phyloP scores from a whole-genome alignment of 2,113 vertebrate genomes.

The Copsychus sechellarum region DNA sequence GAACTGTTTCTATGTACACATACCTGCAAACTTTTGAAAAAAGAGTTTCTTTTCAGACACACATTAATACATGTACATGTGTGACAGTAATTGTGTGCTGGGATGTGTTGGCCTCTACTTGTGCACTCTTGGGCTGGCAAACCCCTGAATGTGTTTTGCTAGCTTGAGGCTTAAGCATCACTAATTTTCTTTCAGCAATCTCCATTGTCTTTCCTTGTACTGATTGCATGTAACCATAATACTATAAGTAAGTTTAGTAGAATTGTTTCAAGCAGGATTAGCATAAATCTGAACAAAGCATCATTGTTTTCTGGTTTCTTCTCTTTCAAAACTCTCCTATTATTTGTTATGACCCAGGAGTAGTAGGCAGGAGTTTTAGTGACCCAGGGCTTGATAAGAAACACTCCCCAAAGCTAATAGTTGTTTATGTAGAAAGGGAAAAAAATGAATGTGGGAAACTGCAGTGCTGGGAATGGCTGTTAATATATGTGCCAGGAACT shows the following conservation, averaged over 20 bases:
- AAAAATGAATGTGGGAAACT: not conserved
- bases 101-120: not conserved
- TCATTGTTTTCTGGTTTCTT: not conserved
- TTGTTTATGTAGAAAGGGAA: not conserved
- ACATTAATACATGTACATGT: fast-evolving
- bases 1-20: not conserved
- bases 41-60: not conserved
- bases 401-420: not conserved
- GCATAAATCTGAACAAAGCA: not conserved
- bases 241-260: not conserved
- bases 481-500: not conserved
- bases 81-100: not conserved
- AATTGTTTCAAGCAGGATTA: not conserved
- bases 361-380: not conserved
- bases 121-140: not conserved
- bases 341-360: not conserved
- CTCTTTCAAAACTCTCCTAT: not conserved
- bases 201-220: not conserved
- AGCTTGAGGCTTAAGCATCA: not conserved
- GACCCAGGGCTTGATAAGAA: not conserved
- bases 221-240: not conserved
- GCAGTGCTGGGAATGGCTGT: not conserved
- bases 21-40: not conserved
- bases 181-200: not conserved
- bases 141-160: not conserved